Percentiles rank a stretch among this genome's conserved stretches.
Conservation (phyloP, 2,113 vertebrate species). For the Gadus chalcogrammus region DNA sequence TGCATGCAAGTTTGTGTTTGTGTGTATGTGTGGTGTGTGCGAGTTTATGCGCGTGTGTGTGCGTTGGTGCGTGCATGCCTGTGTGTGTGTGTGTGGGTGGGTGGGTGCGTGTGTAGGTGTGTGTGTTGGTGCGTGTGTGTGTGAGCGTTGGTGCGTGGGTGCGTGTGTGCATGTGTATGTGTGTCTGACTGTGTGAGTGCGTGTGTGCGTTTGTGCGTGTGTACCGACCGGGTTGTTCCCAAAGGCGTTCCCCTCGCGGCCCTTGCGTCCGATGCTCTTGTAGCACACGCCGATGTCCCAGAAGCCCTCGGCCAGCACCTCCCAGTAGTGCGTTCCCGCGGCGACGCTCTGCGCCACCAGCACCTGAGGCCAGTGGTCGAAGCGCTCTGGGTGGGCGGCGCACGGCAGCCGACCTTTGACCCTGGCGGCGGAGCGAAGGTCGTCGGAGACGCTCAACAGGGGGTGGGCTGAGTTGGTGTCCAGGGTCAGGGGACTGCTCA, state of each 20-base stretch:
- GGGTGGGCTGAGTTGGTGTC: constrained; percentile 69
- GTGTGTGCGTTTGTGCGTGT: neutral
- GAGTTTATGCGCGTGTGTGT: no score
- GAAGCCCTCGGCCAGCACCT: constrained; percentile 70
- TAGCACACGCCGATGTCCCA: constrained; percentile 72
- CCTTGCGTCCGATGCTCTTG: constrained; percentile 65
- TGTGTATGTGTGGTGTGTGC: no score
- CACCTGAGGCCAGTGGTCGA: constrained; percentile 74
- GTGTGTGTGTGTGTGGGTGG: no score
- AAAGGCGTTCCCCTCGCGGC: constrained; percentile 66
- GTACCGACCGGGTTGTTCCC: constrained; percentile 68
- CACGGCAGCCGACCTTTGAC: constrained; percentile 53
- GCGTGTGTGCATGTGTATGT: no score
- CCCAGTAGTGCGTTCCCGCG: constrained; percentile 72
- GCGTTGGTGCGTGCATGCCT: no score
- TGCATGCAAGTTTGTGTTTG: no score
- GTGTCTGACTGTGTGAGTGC: no score
- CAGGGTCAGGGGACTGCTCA: constrained; percentile 62
- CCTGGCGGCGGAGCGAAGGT: constrained; percentile 56
- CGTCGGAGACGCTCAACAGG: constrained; percentile 64
- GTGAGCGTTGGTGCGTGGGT: no score
- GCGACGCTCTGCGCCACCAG: constrained; percentile 59
- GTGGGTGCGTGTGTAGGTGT: no score
- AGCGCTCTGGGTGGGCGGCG: constrained; percentile 58
- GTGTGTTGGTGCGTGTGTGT: no score